Percentiles rank a stretch among this genome's conserved stretches.
Conservation (phyloP, 2,113 vertebrate genomes). For the Gobiocypris rarus region DNA sequence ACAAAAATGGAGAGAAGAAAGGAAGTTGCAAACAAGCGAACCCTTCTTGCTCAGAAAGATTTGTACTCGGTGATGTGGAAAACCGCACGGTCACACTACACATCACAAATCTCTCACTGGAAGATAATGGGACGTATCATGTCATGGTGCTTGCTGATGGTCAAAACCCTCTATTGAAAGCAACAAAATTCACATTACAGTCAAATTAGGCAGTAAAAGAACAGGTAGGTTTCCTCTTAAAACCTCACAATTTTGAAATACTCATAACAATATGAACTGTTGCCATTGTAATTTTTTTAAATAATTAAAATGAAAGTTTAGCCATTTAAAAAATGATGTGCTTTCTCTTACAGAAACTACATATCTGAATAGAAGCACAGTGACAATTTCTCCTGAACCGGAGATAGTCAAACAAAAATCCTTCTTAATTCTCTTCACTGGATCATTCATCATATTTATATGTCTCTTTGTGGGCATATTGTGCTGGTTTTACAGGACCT, state of each 20-base stretch:
- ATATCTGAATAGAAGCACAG: neutral
- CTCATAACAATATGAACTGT: neutral
- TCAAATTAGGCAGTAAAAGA: neutral
- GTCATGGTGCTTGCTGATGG: neutral
- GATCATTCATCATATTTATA: neutral
- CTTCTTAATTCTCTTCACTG: neutral
- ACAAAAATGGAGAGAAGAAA: conserved; percentile 29
- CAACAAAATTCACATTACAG: conserved; percentile 9
- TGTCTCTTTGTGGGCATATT: conserved; percentile 41
- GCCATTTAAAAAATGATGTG: neutral
- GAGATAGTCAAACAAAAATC: neutral
- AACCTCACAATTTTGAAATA: neutral
- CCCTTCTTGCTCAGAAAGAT: neutral
- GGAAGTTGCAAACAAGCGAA: neutral
- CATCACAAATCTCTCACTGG: conserved; percentile 23
- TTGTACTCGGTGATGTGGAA: neutral
- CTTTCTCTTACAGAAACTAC: neutral
- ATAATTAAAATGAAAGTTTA: neutral
- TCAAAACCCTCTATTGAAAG: neutral
- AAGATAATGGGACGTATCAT: conserved; percentile 43
- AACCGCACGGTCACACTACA: neutral
- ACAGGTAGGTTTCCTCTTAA: conserved; percentile 42
- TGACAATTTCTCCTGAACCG: neutral
- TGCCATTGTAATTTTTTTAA: neutral
- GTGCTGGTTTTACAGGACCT: conserved; percentile 39